These are phyloP conservation scores for Pithys albifrons DNA, from an alignment of 2,113 vertebrate species.

Conservation along the genomic window DNA sequence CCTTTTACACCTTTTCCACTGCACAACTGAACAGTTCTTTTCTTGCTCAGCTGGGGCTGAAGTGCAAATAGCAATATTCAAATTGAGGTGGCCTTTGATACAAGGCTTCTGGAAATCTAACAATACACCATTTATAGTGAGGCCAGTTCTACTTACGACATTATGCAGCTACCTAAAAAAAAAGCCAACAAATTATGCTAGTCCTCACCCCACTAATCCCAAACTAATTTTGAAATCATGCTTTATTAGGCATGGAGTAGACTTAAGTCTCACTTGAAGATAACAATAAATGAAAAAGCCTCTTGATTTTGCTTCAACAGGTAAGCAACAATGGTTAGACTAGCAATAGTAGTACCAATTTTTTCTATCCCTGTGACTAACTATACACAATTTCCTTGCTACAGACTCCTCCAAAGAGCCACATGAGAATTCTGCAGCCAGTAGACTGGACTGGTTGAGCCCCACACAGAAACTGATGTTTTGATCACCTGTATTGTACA, in stretches of 20 bases:
- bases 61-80: not conserved
- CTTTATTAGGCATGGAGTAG: not conserved
- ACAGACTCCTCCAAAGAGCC: not conserved
- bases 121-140: not conserved
- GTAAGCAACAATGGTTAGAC: not conserved
- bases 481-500: not conserved
- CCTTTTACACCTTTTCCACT: not conserved
- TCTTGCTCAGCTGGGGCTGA: not conserved
- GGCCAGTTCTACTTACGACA: not conserved
- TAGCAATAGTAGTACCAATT: not conserved
- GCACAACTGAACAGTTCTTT: not conserved
- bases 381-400: not conserved
- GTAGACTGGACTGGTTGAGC: rapidly evolving
- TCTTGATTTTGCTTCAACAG: not conserved
- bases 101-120: not conserved
- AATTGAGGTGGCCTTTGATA: not conserved
- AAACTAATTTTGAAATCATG: not conserved
- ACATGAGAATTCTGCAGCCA: not conserved
- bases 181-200: not conserved
- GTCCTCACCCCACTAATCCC: not conserved
- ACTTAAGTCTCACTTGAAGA: not conserved
- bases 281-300: not conserved
- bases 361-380: not conserved
- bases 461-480: not conserved
- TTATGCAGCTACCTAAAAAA: not conserved